Base-by-base conservation (phyloP, 2,797 vertebrate species). In the Mycteria americana region DNA sequence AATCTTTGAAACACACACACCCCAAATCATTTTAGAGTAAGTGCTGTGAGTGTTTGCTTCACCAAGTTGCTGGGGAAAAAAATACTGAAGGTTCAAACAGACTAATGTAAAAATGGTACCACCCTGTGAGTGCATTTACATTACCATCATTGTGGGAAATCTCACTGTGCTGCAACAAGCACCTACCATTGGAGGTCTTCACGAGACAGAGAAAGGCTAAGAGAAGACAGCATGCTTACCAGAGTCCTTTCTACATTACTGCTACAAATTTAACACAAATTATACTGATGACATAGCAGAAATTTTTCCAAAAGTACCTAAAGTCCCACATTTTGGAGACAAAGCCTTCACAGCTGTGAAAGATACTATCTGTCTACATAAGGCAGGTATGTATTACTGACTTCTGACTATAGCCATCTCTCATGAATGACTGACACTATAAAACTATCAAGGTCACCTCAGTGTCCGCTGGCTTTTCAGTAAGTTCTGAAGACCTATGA, bases 401-500 rank as follows among this genome's bases (percentile, higher is more conserved):
- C 56, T 62, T 62, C 15, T n/a, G 39, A 48, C 72, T 33, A 24
- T 1, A 77, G 65, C 10, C 31, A 70, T 6, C 43, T 25, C 51
- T 53, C 27, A 37, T 2, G 9, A 89, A 63, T 5, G 30, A 67
- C 0, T 19, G 59, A 48, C 46, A 33, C 31, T 59, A 64, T 11
- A 57, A 81, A 94, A 46, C 59, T 8, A 39, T 6, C 7, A 25
- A 53, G 45, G 96, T 96, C 70, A 99, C 99, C 99, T 99, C 96
- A 99, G 98, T 9, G 98, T 98, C 84, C 99, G 97, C 51, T 99
- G 99, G 97, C 98, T 99, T 97, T 99, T 99, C 62, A 99, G 97
- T 56, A 99, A 98, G 95, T 99, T 99, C 98, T 99, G 99, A 89
- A 99, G 98, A 12, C 99, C 99, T 84, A 99, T 98, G 57, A 99